Evolutionary conservation across 2,888 invertebrate species (phyloP).

Genomic region (Acleris emargana): DNA sequence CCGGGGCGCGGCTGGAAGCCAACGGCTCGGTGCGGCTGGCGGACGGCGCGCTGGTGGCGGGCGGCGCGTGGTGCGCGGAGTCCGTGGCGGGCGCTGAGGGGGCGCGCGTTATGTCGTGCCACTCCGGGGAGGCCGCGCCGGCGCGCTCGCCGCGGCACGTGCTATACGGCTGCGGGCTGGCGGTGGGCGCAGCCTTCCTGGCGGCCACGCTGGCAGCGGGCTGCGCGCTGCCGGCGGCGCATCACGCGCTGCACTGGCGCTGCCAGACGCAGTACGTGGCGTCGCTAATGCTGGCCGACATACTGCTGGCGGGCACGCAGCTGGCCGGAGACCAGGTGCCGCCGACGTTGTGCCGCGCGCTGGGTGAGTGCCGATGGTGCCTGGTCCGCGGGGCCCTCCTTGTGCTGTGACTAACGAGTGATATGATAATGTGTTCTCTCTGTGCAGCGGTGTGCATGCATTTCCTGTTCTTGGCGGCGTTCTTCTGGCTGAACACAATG

Average conservation of each 20-base stretch:
- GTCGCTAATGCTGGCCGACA: constrained; percentile 91
- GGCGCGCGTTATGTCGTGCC: constrained; percentile 73
- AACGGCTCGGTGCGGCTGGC: constrained; percentile 82
- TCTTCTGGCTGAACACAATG: constrained; percentile 97
- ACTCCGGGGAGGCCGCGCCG: constrained; percentile 80
- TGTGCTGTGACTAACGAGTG: constrained; percentile 3
- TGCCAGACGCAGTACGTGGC: constrained; percentile 95
- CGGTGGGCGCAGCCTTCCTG: constrained; percentile 92
- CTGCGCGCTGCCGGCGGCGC: constrained; percentile 90
- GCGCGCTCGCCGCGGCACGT: constrained; percentile 79
- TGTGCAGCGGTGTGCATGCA: constrained; percentile 91
- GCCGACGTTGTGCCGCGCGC: constrained; percentile 85
- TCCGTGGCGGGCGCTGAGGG: constrained; percentile 81
- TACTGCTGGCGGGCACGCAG: constrained; percentile 90
- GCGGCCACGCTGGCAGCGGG: constrained; percentile 91
- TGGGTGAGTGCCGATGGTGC: constrained; percentile 83
- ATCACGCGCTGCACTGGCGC: constrained; percentile 94
- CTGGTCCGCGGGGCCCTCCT: not conserved
- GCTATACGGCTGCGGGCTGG: constrained; percentile 90
- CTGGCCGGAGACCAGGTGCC: constrained; percentile 85
- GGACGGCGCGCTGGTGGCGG: constrained; percentile 60
- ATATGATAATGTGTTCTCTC: constrained; percentile 10
- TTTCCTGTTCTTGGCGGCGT: constrained; percentile 94
- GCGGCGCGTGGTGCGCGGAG: constrained; percentile 57
- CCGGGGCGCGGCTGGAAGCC: constrained; percentile 73